phyloP scores from a whole-genome alignment of 2,888 invertebrate genomes.

The Synergus itoensis region DNA sequence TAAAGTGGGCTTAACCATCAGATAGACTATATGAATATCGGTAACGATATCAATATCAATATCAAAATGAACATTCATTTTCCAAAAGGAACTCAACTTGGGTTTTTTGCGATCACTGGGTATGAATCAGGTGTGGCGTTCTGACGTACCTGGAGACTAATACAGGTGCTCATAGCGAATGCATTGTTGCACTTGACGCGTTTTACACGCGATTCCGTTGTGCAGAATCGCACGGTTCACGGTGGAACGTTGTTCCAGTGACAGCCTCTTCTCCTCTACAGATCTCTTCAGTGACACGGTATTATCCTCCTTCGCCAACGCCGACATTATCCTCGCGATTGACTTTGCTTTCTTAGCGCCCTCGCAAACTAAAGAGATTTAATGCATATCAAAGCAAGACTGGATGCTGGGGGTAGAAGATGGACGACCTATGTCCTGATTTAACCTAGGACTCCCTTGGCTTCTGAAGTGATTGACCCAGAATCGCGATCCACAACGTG shows the following conservation, averaged over 20 bases:
- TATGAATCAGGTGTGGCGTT: slow-evolving; percentile 48
- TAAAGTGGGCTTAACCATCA: no score
- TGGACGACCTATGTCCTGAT: neutral
- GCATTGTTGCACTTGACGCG: slow-evolving; percentile 74
- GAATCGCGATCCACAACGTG: neutral
- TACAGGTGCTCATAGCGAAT: slow-evolving; percentile 63
- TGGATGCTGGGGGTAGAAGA: neutral
- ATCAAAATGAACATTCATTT: neutral
- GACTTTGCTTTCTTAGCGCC: slow-evolving; percentile 37
- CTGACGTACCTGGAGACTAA: slow-evolving; percentile 52
- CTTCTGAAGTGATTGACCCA: neutral
- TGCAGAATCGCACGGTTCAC: slow-evolving; percentile 67
- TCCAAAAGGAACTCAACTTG: neutral
- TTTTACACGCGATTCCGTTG: slow-evolving; percentile 68
- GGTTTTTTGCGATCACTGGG: slow-evolving; percentile 49
- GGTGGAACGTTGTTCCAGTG: slow-evolving; percentile 74
- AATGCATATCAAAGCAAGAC: neutral
- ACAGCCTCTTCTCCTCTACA: slow-evolving; percentile 57
- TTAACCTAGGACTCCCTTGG: neutral
- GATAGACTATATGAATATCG: no score
- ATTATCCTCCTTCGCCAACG: slow-evolving; percentile 39
- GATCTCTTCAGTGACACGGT: slow-evolving; percentile 39
- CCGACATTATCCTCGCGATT: slow-evolving; percentile 45
- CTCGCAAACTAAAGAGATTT: neutral
- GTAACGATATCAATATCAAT: no score